These are phyloP conservation scores for Hystrix brachyura DNA, from an alignment of 2,113 vertebrate species.

Conservation along the genomic window DNA sequence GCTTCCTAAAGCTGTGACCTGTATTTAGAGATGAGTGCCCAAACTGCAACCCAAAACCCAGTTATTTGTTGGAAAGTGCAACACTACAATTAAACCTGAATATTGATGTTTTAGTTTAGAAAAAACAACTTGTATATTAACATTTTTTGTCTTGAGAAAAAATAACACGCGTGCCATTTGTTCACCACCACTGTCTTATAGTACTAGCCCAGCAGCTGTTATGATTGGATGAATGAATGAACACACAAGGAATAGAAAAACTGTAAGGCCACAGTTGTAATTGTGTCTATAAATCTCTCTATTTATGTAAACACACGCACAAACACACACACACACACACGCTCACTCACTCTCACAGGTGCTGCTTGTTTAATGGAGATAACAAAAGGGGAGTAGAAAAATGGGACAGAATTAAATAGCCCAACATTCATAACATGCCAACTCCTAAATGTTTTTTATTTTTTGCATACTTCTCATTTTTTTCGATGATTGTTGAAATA, in stretches of 20 bases:
- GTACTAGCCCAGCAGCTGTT: background rate
- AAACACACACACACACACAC: too few relatives aligned
- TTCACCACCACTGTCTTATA: background rate
- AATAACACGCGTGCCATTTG: background rate
- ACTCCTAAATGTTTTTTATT: background rate
- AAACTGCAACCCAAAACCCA: background rate
- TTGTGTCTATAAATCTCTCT: background rate
- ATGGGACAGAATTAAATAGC: background rate
- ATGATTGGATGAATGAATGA: background rate
- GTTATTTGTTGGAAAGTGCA: background rate
- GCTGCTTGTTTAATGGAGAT: background rate
- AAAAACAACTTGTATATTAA: background rate
- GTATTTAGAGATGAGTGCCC: background rate
- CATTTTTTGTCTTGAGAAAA: background rate
- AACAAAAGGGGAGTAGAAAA: background rate
- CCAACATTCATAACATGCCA: background rate
- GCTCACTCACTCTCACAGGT: too few relatives aligned
- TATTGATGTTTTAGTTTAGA: background rate
- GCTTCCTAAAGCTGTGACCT: background rate
- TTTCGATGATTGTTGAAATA: constrained; percentile 5
- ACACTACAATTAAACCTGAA: background rate
- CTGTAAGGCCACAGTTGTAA: background rate
- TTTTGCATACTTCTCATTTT: background rate
- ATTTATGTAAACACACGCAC: background rate
- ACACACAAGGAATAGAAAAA: background rate